phyloP scores from a whole-genome alignment of 2,888 invertebrate genomes.

The Volucella zonaria region DNA sequence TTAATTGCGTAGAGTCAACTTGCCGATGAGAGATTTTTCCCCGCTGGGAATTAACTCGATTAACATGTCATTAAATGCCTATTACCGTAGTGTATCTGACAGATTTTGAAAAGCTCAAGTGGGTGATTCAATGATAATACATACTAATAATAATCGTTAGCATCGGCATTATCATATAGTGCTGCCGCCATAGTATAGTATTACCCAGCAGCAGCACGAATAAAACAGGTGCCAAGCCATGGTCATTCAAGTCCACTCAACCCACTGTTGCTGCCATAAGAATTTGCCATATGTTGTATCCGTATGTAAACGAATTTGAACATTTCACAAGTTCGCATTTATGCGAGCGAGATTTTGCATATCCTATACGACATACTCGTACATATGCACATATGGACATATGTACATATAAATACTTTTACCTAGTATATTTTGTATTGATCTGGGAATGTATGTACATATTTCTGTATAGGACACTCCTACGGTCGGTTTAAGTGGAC shows the following conservation, averaged over 20 bases:
- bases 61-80: conserved; percentile 48
- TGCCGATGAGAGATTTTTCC: conserved; percentile 31
- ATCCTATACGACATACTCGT: not conserved
- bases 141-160: conserved; percentile 26
- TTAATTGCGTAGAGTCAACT: conserved; percentile 19
- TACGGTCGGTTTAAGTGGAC: conserved; percentile 47
- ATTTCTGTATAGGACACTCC: conserved; percentile 31
- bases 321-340: not conserved
- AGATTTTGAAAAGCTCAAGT: conserved; percentile 60
- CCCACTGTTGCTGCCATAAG: conserved; percentile 18
- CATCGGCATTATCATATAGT: conserved; percentile 34
- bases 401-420: not conserved
- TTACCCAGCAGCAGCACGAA: conserved; percentile 44
- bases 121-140: conserved; percentile 39
- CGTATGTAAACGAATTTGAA: not conserved
- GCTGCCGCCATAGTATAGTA: conserved; percentile 17
- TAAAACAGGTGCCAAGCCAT: conserved; percentile 57
- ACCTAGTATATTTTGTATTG: not conserved
- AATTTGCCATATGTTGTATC: conserved; percentile 37
- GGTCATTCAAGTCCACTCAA: conserved; percentile 61
- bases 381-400: not conserved
- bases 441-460: not conserved
- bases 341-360: conserved; percentile 16
- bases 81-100: conserved; percentile 46
- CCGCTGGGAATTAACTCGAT: conserved; percentile 47